Evolutionary conservation across 2,797 vertebrate species (phyloP), one percentile per base, ranked within the genome.

Genomic region (Amniataba percoides): DNA sequence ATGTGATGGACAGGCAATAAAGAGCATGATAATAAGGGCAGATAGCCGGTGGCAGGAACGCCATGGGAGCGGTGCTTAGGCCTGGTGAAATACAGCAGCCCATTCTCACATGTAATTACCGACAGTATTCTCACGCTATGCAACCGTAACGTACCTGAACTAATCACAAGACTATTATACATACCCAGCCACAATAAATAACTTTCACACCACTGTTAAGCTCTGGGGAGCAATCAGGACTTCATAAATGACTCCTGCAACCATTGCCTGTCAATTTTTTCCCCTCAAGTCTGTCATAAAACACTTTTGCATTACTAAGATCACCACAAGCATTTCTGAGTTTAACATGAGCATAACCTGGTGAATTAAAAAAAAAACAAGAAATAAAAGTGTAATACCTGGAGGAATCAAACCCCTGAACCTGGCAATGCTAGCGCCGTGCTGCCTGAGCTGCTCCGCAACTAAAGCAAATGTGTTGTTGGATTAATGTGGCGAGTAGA

Each of bases 121-220:
- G 52, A 45, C 46, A 73, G 19, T 73, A 72, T 52, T 62, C 57
- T 84, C 75, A 60, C 57, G 77, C 74, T 57, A 65, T 73, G 59
- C 69, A 61, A 53, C 23, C 40, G 23, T 56, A 67, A 73, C 78
- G 65, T 67, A 76, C 64, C 70, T 73, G 53, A 81, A 82, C 84
- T 75, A 86, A 86, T 89, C 84, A 80, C 63, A 77, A 72, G 61
- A 59, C 59, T 34, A 78, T 88, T 83, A 85, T 81, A 72, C 58
- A 72, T 46, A 82, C 80, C 70, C 77, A 71, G 40, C 52, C 57
- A 36, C 68, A 62, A 58, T 84, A 80, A 89, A 81, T 74, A 81
- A 78, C 34, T 31, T 84, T 76, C 36, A 52, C 55, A 60, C 77
- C 31, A 68, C 80, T 70, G 65, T 61, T 62, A 56, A 14, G 49